Conservation (phyloP, 2,113 vertebrate genomes). For the Cottus gobio region DNA sequence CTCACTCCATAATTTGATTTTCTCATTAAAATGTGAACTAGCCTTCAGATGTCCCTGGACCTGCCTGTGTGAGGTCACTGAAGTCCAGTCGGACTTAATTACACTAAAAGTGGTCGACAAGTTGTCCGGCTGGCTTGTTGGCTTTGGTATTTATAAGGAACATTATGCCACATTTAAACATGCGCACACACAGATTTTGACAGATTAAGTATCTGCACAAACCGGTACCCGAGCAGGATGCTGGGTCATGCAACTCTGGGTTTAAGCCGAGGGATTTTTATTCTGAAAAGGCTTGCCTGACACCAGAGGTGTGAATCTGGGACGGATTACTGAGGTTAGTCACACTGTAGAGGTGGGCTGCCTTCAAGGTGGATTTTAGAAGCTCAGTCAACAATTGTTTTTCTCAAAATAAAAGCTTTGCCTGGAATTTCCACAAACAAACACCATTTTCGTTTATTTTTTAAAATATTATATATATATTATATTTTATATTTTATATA, state of each 20-base stretch:
- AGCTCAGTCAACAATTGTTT: constrained; percentile 15
- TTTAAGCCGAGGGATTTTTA: constrained; percentile 45
- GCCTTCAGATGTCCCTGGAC: not conserved
- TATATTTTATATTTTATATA: too few species aligned
- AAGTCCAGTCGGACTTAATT: constrained; percentile 39
- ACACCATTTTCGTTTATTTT: not conserved
- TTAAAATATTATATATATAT: too few species aligned
- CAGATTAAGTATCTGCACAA: constrained; percentile 50
- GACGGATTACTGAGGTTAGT: constrained; percentile 41
- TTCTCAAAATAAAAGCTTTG: constrained; percentile 2
- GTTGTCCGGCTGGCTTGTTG: constrained; percentile 13
- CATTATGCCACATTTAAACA: constrained; percentile 20
- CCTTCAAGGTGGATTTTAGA: constrained; percentile 16
- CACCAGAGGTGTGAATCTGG: constrained; percentile 38
- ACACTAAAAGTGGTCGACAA: constrained; percentile 41
- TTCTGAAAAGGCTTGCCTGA: constrained; percentile 30
- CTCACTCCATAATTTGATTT: constrained; percentile 13
- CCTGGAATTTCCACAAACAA: not conserved
- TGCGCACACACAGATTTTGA: constrained; percentile 8
- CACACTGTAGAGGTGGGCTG: not conserved
- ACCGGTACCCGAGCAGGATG: constrained; percentile 33
- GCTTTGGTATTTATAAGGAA: constrained; percentile 10
- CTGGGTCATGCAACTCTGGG: constrained; percentile 47
- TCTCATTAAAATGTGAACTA: constrained; percentile 4
- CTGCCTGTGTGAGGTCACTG: constrained; percentile 1